Evolutionary conservation across 2,888 invertebrate genomes (phyloP).

Genomic region (Tinea pellionella): DNA sequence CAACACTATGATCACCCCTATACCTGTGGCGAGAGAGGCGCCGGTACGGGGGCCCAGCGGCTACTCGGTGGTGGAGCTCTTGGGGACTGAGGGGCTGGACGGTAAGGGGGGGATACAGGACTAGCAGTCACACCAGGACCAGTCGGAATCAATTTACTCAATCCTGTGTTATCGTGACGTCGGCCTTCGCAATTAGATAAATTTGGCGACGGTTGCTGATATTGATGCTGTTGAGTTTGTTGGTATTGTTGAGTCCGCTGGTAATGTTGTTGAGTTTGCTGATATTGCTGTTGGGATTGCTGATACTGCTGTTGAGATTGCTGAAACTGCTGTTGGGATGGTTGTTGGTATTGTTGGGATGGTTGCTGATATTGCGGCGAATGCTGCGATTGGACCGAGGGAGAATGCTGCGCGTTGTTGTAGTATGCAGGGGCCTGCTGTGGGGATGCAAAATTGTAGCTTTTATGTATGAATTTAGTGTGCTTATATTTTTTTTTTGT

Average conservation of each 20-base stretch:
- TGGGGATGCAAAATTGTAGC: slow-evolving; percentile 23
- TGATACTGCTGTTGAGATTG: slow-evolving; percentile 23
- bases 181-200: slow-evolving; percentile 45
- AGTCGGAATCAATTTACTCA: slow-evolving; percentile 60
- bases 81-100: slow-evolving; percentile 46
- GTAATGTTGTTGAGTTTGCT: slow-evolving; percentile 23
- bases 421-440: slow-evolving; percentile 59
- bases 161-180: slow-evolving; percentile 48
- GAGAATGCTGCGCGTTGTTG: slow-evolving; percentile 58
- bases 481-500: slow-evolving; percentile 12
- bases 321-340: slow-evolving; percentile 22
- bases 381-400: slow-evolving; percentile 16
- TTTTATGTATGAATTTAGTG: slow-evolving; percentile 3
- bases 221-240: slow-evolving; percentile 18
- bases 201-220: slow-evolving; percentile 22
- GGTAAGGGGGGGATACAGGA: slow-evolving; percentile 31
- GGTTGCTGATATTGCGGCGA: slow-evolving; percentile 24
- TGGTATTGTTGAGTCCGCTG: slow-evolving; percentile 25
- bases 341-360: slow-evolving; percentile 23
- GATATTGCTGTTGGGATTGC: slow-evolving; percentile 23
- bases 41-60: slow-evolving; percentile 63
- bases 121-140: slow-evolving; percentile 45
- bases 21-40: slow-evolving; percentile 63
- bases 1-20: slow-evolving; percentile 16
- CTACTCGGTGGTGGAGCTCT: slow-evolving; percentile 46